Percentiles rank a stretch among this genome's conserved stretches.
Evolutionary conservation across 2,888 invertebrate species (phyloP).

Genomic region (Ypsolopha scabrella): DNA sequence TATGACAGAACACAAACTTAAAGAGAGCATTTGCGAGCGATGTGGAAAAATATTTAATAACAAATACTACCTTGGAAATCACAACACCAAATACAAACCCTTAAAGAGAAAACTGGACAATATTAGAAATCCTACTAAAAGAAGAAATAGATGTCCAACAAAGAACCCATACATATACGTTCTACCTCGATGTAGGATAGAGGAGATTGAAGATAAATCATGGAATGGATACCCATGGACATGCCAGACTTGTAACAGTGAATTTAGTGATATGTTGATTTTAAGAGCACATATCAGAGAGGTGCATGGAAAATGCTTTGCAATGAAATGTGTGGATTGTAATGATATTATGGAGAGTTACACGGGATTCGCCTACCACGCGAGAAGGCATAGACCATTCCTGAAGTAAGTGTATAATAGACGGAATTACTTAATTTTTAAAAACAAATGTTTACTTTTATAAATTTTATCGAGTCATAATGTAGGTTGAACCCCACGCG

Average conservation of each 20-base stretch:
- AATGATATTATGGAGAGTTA: conserved; percentile 69
- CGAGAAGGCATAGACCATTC: conserved; percentile 58
- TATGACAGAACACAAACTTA: neutral
- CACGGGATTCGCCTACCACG: conserved; percentile 67
- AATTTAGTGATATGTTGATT: neutral
- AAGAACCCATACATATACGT: neutral
- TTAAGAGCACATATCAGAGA: conserved; percentile 60
- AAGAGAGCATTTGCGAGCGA: neutral
- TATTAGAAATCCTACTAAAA: neutral
- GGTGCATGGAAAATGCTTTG: conserved; percentile 59
- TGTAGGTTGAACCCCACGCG: no score
- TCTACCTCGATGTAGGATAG: neutral
- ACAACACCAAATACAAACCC: neutral
- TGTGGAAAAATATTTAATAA: neutral
- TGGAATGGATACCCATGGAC: neutral
- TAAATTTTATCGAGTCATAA: no score
- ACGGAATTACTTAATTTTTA: no score
- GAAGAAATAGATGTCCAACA: no score
- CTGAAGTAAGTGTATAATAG: conserved; percentile 50
- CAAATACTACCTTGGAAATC: neutral
- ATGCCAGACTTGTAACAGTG: neutral
- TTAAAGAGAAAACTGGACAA: neutral
- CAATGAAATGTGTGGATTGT: conserved; percentile 69
- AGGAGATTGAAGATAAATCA: neutral
- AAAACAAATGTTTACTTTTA: no score